These are phyloP conservation scores for Hycleus phaleratus DNA, from an alignment of 1,140 invertebrate species.

Conservation along the genomic window DNA sequence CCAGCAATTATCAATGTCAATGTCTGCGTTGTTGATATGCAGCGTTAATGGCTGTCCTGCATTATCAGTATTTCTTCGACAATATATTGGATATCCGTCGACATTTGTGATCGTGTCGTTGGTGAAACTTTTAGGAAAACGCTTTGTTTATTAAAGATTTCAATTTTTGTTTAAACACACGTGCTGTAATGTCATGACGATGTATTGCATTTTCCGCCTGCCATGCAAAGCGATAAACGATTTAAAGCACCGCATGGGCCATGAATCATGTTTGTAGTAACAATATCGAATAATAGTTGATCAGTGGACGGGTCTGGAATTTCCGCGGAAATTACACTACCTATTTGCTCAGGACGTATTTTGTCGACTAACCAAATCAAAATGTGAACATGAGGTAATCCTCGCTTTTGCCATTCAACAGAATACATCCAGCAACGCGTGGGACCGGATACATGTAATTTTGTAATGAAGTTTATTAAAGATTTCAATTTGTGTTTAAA, in stretches of 20 bases:
- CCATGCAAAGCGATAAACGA: conserved; percentile 37
- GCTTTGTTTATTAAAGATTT: conserved; percentile 28
- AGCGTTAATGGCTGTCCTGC: background rate
- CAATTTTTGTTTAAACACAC: conserved; percentile 38
- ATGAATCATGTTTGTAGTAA: conserved; percentile 41
- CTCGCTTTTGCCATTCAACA: conserved; percentile 39
- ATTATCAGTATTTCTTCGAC: conserved; percentile 6
- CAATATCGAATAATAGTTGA: conserved; percentile 34
- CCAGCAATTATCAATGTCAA: too few species aligned
- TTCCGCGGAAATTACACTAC: conserved; percentile 46
- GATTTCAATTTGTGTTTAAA: conserved; percentile 37
- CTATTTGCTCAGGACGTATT: conserved; percentile 38
- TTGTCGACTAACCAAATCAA: conserved; percentile 40
- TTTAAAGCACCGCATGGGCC: conserved; percentile 36
- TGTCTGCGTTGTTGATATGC: background rate
- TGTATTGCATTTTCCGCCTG: conserved; percentile 24
- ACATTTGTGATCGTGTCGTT: conserved; percentile 2
- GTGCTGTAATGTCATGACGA: conserved; percentile 40
- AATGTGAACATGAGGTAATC: conserved; percentile 43
- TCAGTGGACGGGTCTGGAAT: conserved; percentile 43
- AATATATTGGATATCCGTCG: conserved; percentile 8
- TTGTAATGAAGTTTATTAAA: conserved; percentile 26
- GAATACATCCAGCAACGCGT: conserved; percentile 25
- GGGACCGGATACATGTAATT: conserved; percentile 29
- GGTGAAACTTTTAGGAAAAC: background rate